phyloP scores from a whole-genome alignment of 2,113 vertebrate species.

The Callopanchax toddi region DNA sequence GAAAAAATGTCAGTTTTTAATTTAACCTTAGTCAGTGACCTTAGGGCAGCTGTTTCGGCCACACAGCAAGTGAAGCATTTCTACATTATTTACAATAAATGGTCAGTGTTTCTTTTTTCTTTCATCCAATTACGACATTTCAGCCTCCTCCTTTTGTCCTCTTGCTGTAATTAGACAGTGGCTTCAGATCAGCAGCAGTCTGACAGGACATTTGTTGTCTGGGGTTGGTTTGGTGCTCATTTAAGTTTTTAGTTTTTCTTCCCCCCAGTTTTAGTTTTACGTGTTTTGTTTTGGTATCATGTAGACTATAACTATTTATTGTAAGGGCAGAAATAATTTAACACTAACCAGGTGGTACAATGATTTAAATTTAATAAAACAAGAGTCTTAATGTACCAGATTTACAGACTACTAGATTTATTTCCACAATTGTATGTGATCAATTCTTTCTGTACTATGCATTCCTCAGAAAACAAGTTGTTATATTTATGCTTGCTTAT shows the following conservation, averaged over 20 bases:
- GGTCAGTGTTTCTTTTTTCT: constrained; percentile 54
- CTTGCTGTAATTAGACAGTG: constrained; percentile 63
- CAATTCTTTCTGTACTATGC: no score
- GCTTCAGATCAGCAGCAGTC: constrained; percentile 48
- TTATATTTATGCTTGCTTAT: no score
- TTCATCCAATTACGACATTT: constrained; percentile 43
- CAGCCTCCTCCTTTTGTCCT: constrained; percentile 27
- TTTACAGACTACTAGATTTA: no score
- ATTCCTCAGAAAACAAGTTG: no score
- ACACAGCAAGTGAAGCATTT: constrained; percentile 25
- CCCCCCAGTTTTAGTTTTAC: constrained; percentile 35
- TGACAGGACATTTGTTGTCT: constrained; percentile 59
- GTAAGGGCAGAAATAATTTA: no score
- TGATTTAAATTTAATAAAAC: no score
- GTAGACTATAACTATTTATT: no score
- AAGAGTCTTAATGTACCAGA: no score
- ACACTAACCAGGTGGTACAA: no score
- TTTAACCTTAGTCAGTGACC: not conserved
- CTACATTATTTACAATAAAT: constrained; percentile 44
- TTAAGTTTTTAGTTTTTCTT: constrained; percentile 44
- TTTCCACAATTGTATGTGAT: no score
- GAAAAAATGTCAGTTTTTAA: no score
- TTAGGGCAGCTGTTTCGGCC: constrained; percentile 3
- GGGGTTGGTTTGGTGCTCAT: constrained; percentile 43
- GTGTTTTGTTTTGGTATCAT: constrained; percentile 23